phyloP scores from a whole-genome alignment of 1,140 invertebrate genomes.

The Drosophila watanabei region DNA sequence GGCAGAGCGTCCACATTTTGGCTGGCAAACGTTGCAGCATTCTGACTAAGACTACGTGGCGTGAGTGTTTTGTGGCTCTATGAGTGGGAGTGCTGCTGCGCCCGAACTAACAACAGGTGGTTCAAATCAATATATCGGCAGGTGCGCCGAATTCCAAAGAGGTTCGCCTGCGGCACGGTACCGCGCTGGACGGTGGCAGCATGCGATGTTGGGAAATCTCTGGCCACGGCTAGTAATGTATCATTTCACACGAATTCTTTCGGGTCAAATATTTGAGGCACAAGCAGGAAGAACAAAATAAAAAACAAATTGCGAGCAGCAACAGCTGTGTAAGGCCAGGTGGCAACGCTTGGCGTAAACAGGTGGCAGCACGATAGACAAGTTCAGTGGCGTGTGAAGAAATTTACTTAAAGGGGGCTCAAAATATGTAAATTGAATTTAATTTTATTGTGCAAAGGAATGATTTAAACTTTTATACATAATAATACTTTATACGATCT shows the following conservation, averaged over 20 bases:
- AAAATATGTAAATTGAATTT: no score
- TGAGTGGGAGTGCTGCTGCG: slow-evolving; percentile 11
- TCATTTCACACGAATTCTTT: slow-evolving; percentile 10
- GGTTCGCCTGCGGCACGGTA: slow-evolving; percentile 23
- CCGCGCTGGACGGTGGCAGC: slow-evolving; percentile 20
- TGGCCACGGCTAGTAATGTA: slow-evolving; percentile 25
- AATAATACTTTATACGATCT: no score
- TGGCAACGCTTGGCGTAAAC: slow-evolving; percentile 28
- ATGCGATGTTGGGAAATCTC: neutral
- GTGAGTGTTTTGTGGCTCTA: slow-evolving; percentile 20
- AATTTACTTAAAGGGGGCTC: neutral
- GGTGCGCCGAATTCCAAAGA: slow-evolving; percentile 8
- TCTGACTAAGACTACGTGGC: slow-evolving; percentile 41
- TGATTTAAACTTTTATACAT: no score
- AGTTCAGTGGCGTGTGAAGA: neutral
- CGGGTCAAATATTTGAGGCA: neutral
- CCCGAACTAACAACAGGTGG: slow-evolving; percentile 59
- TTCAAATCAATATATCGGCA: slow-evolving; percentile 35
- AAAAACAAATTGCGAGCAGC: slow-evolving; percentile 2
- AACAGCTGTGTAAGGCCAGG: slow-evolving; percentile 29
- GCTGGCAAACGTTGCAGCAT: slow-evolving; percentile 43
- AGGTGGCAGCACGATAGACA: slow-evolving; percentile 21
- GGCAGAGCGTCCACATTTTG: slow-evolving; percentile 57
- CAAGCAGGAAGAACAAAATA: neutral
- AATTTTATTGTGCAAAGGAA: no score